phyloP scores from a whole-genome alignment of 2,113 vertebrate genomes.

The Lepisosteus osseus region DNA sequence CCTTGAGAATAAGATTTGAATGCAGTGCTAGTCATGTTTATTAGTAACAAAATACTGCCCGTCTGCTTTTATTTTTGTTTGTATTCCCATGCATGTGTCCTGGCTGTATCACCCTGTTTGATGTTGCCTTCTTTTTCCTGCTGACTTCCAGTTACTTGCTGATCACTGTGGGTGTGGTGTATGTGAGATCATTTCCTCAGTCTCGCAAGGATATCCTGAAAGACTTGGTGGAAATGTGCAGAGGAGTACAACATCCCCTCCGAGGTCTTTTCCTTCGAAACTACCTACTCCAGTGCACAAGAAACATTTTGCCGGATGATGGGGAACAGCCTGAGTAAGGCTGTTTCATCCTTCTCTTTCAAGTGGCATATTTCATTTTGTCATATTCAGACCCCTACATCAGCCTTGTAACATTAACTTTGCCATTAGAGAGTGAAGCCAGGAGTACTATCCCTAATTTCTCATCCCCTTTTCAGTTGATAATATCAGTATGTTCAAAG shows the following conservation, averaged over 20 bases:
- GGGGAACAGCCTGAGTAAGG: constrained; percentile 91
- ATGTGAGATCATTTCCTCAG: constrained; percentile 97
- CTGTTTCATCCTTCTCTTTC: neutral
- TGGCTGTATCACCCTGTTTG: too few species aligned
- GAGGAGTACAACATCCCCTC: constrained; percentile 95
- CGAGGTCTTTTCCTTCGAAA: constrained; percentile 94
- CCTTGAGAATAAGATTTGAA: too few species aligned
- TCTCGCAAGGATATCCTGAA: constrained; percentile 97
- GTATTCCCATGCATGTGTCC: too few species aligned
- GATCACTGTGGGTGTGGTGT: constrained; percentile 96
- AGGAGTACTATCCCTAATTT: too few species aligned
- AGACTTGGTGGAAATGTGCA: constrained; percentile 98
- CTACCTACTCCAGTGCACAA: constrained; percentile 94
- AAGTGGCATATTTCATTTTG: neutral
- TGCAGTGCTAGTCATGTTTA: too few species aligned
- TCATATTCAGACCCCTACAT: too few species aligned
- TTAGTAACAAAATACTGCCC: too few species aligned
- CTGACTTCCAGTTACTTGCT: constrained; percentile 78
- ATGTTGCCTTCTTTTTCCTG: neutral
- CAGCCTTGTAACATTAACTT: too few species aligned
- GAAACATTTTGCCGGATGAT: constrained; percentile 95
- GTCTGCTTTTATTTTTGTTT: too few species aligned
- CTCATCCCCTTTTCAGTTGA: too few species aligned
- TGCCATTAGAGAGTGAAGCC: too few species aligned
- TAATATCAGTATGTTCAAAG: too few species aligned